Evolutionary conservation across 2,113 vertebrate genomes (phyloP).

Genomic region (Suricata suricatta): DNA sequence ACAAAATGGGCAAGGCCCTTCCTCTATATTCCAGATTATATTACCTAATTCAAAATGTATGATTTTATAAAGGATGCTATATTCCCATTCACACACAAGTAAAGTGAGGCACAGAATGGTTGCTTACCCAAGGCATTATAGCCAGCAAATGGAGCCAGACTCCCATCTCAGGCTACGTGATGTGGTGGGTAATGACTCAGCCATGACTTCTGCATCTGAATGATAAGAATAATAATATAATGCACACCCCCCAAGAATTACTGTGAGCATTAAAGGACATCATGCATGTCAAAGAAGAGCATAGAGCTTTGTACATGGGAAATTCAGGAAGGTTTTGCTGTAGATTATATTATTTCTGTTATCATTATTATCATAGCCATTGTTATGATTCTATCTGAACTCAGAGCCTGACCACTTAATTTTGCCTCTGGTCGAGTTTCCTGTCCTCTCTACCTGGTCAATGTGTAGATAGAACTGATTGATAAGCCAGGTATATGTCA

Average conservation of each 20-base stretch:
- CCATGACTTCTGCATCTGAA: neutral
- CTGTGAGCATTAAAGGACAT: neutral
- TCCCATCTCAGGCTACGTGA: neutral
- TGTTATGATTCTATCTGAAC: neutral
- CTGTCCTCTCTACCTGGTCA: neutral
- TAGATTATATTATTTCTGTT: neutral
- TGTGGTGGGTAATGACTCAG: neutral
- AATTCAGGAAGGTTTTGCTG: neutral
- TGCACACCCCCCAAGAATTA: neutral
- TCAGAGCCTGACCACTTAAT: neutral
- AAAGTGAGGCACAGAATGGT: neutral
- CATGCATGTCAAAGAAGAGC: neutral
- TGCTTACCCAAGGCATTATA: neutral
- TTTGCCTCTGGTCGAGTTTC: neutral
- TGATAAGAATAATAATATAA: neutral
- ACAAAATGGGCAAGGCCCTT: neutral
- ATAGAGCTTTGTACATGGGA: neutral
- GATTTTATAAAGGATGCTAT: neutral
- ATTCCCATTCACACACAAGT: neutral
- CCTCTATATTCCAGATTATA: neutral
- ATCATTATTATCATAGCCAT: neutral
- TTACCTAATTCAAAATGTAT: constrained; percentile 27
- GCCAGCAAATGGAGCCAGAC: neutral
- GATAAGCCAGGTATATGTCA: neutral
- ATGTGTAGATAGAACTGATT: neutral